Evolutionary conservation across 1,140 invertebrate genomes (phyloP), one percentile per base, ranked within the genome.

Genomic region (Bombus difficillimus): DNA sequence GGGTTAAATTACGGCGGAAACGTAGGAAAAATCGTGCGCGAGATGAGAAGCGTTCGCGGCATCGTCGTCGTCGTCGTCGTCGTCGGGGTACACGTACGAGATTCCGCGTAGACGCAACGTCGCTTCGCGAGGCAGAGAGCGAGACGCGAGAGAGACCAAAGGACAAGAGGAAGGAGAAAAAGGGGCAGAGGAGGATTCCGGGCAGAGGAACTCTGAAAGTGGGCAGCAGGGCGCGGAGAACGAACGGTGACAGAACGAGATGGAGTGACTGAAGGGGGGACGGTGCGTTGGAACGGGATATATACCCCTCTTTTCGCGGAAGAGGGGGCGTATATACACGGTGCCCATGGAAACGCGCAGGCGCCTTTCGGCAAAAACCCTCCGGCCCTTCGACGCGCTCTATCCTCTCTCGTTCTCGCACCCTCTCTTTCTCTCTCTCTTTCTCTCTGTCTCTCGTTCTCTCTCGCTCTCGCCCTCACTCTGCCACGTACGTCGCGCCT

Each of bases 341-440:
- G 92, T 94, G 92, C 83, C 93, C 93, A 93, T 94, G 93, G 93
- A 91, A 92, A 94, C 93, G 93, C 93, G 93, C 93, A 93, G 39
- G 93, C 93, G 93, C 91, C n/a, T 78, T 86, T 73, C 71, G 79
- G 18, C 69, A 32, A 79, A 86, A 73, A 92, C 87, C 88, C 86
- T 90, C 89, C 91, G 86, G 91, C 91, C 92, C 92, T 93, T 92
- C 92, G 92, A 92, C 88, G 75, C 81, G 64, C 82, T 73, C 86
- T 75, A 53, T 75, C 88, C 72, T 47, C 22, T 82, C 47, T 74
- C 53, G 13, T n/a, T 18, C 28, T 66, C 64, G 5, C n/a, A 25
- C 53, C 28, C 66, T 28, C 34, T 39, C 68, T 69, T 2, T 37
- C 41, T 34, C 68, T 43, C 22, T 79, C 64, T 18, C 47, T 28